Percentiles rank a stretch among this genome's conserved stretches.
These are phyloP conservation scores for Sepioteuthis lessoniana DNA, from an alignment of 2,888 invertebrate genomes.

Conservation along the genomic window DNA sequence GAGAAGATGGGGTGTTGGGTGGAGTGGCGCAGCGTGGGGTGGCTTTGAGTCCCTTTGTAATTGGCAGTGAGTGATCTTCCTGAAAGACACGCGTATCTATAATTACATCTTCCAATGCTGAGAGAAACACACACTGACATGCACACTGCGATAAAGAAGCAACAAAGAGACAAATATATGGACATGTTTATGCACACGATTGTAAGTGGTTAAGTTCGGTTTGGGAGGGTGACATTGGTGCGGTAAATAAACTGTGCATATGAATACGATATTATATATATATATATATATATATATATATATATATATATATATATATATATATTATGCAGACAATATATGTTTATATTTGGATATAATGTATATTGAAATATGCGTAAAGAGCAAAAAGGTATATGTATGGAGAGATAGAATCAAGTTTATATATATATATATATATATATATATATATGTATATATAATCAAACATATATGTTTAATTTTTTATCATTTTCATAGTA, in stretches of 20 bases:
- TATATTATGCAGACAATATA: not conserved
- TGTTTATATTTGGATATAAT: not conserved
- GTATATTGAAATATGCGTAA: not conserved
- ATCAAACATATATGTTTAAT: too few species aligned
- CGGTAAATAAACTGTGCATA: too few species aligned
- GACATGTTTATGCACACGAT: not conserved
- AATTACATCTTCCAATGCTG: not conserved
- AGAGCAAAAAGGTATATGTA: not conserved
- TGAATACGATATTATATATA: not conserved
- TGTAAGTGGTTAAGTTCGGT: too few species aligned
- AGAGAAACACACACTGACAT: not conserved
- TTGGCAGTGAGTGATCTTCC: constrained; percentile 33
- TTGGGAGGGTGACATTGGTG: too few species aligned
- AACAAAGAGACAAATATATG: not conserved
- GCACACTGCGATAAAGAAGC: not conserved
- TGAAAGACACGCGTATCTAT: not conserved
- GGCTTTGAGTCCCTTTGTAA: not conserved
- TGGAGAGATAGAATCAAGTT: not conserved
- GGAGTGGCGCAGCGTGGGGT: too few species aligned
- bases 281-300: not conserved
- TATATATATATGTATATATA: not conserved
- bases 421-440: not conserved
- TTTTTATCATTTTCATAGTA: too few species aligned
- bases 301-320: not conserved
- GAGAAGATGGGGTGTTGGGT: not conserved